A percentile compares a stretch with the other conserved stretches of the same genome.
Evolutionary conservation across 2,888 invertebrate genomes (phyloP).

Genomic region (Ditula angustiorana): DNA sequence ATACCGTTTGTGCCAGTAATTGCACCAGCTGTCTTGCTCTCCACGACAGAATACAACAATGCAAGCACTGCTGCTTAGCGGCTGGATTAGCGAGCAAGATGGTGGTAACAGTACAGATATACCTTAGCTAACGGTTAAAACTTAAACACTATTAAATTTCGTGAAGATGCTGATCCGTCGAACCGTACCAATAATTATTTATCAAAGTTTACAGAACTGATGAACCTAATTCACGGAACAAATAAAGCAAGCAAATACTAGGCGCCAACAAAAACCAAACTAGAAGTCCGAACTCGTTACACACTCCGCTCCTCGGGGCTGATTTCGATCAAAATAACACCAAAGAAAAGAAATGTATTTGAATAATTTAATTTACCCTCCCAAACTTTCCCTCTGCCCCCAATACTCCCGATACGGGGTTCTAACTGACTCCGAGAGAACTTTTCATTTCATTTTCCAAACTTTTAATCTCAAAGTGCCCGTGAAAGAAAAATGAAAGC

Average conservation of each 20-base stretch:
- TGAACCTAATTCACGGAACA: constrained; percentile 7
- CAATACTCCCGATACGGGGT: constrained; percentile 64
- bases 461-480: constrained; percentile 85
- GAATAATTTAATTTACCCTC: constrained; percentile 42
- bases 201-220: constrained; percentile 8
- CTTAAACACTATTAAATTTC: background rate
- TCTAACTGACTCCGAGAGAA: constrained; percentile 58
- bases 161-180: background rate
- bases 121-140: too few relatives aligned
- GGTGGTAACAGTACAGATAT: too few relatives aligned
- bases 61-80: too few relatives aligned
- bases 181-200: background rate
- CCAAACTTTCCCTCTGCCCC: constrained; percentile 45
- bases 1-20: too few relatives aligned
- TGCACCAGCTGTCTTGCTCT: too few relatives aligned
- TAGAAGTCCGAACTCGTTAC: constrained; percentile 37
- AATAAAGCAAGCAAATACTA: constrained; percentile 17
- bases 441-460: constrained; percentile 82
- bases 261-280: constrained; percentile 5
- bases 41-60: too few relatives aligned
- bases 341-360: constrained; percentile 41
- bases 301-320: constrained; percentile 28
- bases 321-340: constrained; percentile 40
- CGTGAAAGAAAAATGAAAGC: constrained; percentile 83
- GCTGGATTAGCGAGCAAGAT: too few relatives aligned